Evolutionary conservation across 2,888 invertebrate species (phyloP).

Genomic region (Lottia scabra): DNA sequence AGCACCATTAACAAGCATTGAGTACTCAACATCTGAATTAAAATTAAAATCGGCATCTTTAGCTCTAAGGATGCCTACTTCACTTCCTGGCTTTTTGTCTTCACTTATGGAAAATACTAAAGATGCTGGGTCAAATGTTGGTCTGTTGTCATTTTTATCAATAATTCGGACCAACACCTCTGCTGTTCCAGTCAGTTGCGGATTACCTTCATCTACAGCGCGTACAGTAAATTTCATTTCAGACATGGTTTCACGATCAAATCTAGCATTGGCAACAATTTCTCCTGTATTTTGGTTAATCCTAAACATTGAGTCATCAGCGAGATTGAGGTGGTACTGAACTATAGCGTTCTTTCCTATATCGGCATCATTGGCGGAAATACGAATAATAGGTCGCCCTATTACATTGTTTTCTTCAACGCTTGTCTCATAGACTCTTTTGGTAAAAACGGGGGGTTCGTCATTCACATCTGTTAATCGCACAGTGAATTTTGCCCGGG

Average conservation of each 20-base stretch:
- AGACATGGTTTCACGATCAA: conserved; percentile 50
- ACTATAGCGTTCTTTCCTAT: conserved; percentile 45
- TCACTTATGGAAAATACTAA: conserved; percentile 44
- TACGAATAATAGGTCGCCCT: conserved; percentile 46
- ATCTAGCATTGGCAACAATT: conserved; percentile 41
- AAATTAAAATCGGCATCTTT: conserved; percentile 47
- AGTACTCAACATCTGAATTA: conserved; percentile 41
- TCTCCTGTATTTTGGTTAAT: conserved; percentile 51
- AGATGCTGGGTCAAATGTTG: conserved; percentile 38
- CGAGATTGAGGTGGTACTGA: conserved; percentile 42
- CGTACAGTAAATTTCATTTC: conserved; percentile 45
- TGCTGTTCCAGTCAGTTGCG: conserved; percentile 38
- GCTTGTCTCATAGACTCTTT: conserved; percentile 42
- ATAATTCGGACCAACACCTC: conserved; percentile 46
- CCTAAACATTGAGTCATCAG: conserved; percentile 38
- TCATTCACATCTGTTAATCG: conserved; percentile 61
- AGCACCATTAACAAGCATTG: conserved; percentile 12
- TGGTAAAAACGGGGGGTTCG: conserved; percentile 54
- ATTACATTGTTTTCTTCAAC: conserved; percentile 56
- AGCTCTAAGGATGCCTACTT: conserved; percentile 47
- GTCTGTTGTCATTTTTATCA: conserved; percentile 55
- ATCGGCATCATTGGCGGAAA: conserved; percentile 57
- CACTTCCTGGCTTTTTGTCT: conserved; percentile 35
- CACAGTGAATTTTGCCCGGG: conserved; percentile 45
- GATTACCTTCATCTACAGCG: conserved; percentile 47